These are phyloP conservation scores for Gryllus bimaculatus DNA, from an alignment of 1,140 invertebrate genomes.

Conservation along the genomic window DNA sequence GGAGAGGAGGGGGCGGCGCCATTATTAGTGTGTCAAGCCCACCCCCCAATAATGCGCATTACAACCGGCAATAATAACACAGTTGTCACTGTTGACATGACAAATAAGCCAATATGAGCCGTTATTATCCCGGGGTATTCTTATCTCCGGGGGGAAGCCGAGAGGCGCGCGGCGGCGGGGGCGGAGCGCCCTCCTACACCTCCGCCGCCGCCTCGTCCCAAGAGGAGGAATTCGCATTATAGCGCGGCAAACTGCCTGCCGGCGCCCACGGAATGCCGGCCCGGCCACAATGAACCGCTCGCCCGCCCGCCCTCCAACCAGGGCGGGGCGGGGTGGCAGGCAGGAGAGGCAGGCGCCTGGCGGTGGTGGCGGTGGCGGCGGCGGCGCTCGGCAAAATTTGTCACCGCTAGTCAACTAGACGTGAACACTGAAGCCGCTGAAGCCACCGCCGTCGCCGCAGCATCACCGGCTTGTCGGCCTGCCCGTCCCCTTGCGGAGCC, in stretches of 20 bases:
- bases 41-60: neutral
- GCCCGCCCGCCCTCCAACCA: too few relatives aligned
- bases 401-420: constrained; percentile 3
- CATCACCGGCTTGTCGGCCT: neutral
- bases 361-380: neutral
- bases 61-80: constrained; percentile 4
- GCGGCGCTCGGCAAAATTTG: neutral
- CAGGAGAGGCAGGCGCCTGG: neutral
- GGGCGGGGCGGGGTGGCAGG: neutral
- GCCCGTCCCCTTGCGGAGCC: too few relatives aligned
- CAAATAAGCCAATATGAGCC: constrained; percentile 4
- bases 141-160: neutral
- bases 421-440: neutral
- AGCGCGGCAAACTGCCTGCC: neutral
- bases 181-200: neutral
- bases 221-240: neutral
- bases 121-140: constrained; percentile 1
- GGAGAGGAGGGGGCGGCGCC: too few relatives aligned
- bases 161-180: neutral
- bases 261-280: neutral
- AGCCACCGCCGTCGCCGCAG: neutral
- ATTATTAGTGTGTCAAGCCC: neutral
- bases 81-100: constrained; percentile 4
- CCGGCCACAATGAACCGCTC: neutral
- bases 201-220: neutral